Evolutionary conservation across 2,888 invertebrate species (phyloP), one percentile per base, ranked within the genome.

Genomic region (Notocelia uddmanniana): DNA sequence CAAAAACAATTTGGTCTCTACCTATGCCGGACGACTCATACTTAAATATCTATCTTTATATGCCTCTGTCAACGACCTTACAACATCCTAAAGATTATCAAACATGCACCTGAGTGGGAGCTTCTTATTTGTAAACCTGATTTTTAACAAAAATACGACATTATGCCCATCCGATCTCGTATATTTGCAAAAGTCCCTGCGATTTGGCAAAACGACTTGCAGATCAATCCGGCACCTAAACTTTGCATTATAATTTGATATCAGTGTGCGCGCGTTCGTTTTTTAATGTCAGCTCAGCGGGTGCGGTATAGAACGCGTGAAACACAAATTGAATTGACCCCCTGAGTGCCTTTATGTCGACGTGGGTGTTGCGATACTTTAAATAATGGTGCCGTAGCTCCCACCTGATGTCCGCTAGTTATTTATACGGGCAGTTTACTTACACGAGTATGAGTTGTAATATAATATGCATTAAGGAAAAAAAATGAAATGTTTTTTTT

Each of bases 301-400:
- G 31, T 31, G 34, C 8, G 37, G 37, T 13, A 41, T 11, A 11
- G 37, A 13, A 41, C 34, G 13, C 37, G 37, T 13, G 37, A 41
- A 41, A 41, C 37, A 3, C 37, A 41, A 41, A 41, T 41, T 41
- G 15, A 15, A 41, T 41, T 41, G 45, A 45, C n/a, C 45, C 45
- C 45, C 45, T 41, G 41, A 57, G 13, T 18, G 6, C 0, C 31
- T 19, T 21, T 21, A 15, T 13, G 13, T 23, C 15, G 3, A 8
- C 34, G 34, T 34, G 57, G 57, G 34, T 19, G 31, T 57, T 31
- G 31, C 10, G 18, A 57, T 31, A 18, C 31, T 57, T 57, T 34
- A 57, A 57, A 18, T 57, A 57, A 34, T 57, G 18, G 11, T 15
- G 31, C 6, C 57, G 18, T 55, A 31, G 57, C 18, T 57, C 18